Base-by-base conservation (phyloP, 2,113 vertebrate genomes). In the Malurus alboscapulatus region DNA sequence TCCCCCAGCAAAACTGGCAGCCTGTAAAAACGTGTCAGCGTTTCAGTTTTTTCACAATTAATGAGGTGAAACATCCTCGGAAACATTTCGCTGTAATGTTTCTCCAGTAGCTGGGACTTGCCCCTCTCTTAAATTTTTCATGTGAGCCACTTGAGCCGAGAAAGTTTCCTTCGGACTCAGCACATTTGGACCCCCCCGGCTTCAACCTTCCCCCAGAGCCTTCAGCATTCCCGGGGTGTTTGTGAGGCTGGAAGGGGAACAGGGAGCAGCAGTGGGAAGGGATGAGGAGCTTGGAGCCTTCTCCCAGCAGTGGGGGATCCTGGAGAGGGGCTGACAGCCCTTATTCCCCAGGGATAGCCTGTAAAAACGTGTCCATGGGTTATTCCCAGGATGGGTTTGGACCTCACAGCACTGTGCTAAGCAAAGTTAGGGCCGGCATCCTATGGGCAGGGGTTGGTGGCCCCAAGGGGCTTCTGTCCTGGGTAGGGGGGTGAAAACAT, bases 11-110 rank as follows among this genome's bases (percentile, higher is more conserved):
- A 80, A 78, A 84, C 94, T 86, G 95, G 92, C 85, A 94, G 95
- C 90, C 95, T 93, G 72, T 95, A 91, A 95, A 92, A 95, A 85
- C 66, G 86, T 92, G 96, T 96, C 95, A 96, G 88, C 75, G 77
- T 95, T 94, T 94, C 91, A 89, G 95, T 76, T 97, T 97, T 95
- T 94, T 95, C 92, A 87, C 82, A 97, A 93, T 96, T 94, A 96
- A 95, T 94, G 96, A 97, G 97, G 95, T 96, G 92, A 96, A 94
- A 95, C 81, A 79, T 96, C 94, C 91, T 96, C 61, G 87, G 92
- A 95, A 96, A 96, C 90, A 83, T 94, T 94, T 77, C 2, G 67
- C 88, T 94, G 93, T 76, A 86, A 92, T 71, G 91, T 91, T 91
- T 91, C 94, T 82, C 68, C 87, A 53, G 94, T 94, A 96, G 93